phyloP scores from a whole-genome alignment of 2,797 vertebrate species.

The Centropyge bicolor region DNA sequence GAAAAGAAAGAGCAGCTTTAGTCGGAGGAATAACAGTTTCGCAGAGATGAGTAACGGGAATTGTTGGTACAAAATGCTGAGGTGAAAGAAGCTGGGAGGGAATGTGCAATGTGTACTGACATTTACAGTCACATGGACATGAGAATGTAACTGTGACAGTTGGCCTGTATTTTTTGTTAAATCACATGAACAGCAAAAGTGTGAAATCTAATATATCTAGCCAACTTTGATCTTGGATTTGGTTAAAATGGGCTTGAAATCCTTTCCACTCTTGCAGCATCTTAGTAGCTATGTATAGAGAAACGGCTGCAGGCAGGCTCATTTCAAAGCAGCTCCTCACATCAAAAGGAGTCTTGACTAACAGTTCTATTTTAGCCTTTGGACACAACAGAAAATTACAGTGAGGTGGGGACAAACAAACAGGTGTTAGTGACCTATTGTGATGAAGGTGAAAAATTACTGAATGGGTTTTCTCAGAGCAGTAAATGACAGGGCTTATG shows the following conservation, averaged over 20 bases:
- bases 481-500: not conserved
- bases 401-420: not conserved
- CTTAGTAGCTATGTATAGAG: constrained; percentile 55
- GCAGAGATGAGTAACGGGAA: not conserved
- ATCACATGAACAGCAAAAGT: constrained; percentile 57
- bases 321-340: constrained; percentile 65
- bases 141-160: constrained; percentile 38
- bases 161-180: constrained; percentile 30
- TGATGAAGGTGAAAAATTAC: constrained; percentile 6
- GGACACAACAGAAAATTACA: constrained; percentile 48
- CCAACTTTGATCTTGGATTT: constrained; percentile 71
- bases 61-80: not conserved
- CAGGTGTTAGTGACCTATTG: constrained; percentile 31
- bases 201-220: constrained; percentile 63
- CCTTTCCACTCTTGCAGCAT: constrained; percentile 46
- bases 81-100: constrained; percentile 14
- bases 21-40: not conserved
- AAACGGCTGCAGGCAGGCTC: constrained; percentile 55
- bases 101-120: constrained; percentile 16
- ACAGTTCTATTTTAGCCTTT: constrained; percentile 48
- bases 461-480: constrained; percentile 16
- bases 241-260: constrained; percentile 69
- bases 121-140: constrained; percentile 50
- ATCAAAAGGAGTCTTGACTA: constrained; percentile 62
- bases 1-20: constrained; percentile 5